Percentiles rank a stretch among this genome's conserved stretches.
Conservation (phyloP, 2,888 invertebrate genomes). For the Nomada flava region DNA sequence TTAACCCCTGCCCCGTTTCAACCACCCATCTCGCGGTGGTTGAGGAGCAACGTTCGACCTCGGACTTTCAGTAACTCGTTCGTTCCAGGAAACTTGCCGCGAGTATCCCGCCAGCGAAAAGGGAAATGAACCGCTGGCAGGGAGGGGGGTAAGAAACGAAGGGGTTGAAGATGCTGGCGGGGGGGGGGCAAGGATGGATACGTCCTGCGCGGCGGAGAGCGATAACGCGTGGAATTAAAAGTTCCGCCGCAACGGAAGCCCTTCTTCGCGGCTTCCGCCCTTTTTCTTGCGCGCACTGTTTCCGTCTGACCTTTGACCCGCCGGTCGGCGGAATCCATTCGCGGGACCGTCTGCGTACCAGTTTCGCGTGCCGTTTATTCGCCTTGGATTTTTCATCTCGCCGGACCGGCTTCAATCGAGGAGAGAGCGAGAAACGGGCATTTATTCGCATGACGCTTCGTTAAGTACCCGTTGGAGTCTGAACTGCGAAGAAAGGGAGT, state of each 20-base stretch:
- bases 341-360: background rate
- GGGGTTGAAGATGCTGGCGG: background rate
- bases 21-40: constrained; percentile 26
- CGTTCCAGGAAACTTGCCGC: constrained; percentile 51
- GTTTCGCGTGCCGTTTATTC: background rate
- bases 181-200: constrained; percentile 22
- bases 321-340: background rate
- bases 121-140: constrained; percentile 27
- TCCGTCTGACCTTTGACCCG: background rate
- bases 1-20: constrained; percentile 67
- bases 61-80: constrained; percentile 55
- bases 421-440: background rate
- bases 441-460: constrained; percentile 11
- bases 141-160: constrained; percentile 26
- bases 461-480: background rate
- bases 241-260: constrained; percentile 38
- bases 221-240: constrained; percentile 58
- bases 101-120: constrained; percentile 37
- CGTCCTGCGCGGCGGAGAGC: constrained; percentile 22
- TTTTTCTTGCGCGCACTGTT: background rate
- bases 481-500: background rate
- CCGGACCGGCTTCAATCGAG: background rate
- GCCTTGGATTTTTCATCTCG: background rate
- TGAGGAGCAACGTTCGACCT: constrained; percentile 41
- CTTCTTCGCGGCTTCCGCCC: constrained; percentile 25